A percentile compares a stretch with the other conserved stretches of the same genome.
phyloP scores from a whole-genome alignment of 1,140 invertebrate species.

The Habropoda laboriosa region DNA sequence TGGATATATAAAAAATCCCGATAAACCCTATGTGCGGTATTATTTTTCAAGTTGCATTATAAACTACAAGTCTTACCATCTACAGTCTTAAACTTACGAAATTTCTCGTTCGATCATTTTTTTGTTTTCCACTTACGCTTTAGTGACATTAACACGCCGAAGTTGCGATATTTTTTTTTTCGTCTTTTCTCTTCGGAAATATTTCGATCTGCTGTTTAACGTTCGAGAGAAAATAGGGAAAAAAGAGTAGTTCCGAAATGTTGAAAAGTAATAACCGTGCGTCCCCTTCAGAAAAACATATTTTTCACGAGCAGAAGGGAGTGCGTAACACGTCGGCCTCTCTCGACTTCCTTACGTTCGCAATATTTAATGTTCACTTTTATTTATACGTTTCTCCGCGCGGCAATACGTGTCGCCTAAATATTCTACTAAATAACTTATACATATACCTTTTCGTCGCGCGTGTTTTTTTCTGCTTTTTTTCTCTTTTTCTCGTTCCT shows the following conservation, averaged over 20 bases:
- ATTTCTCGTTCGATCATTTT: neutral
- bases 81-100: constrained; percentile 11
- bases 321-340: constrained; percentile 47
- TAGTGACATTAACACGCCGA: neutral
- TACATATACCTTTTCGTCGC: constrained; percentile 53
- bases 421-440: constrained; percentile 76
- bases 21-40: neutral
- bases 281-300: constrained; percentile 20
- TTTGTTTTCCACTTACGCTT: neutral
- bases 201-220: neutral
- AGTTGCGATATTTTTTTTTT: constrained; percentile 4
- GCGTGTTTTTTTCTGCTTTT: too few relatives aligned
- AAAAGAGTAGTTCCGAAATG: constrained; percentile 52
- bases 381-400: constrained; percentile 60
- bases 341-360: constrained; percentile 63
- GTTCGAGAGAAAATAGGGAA: neutral
- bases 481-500: constrained; percentile 54
- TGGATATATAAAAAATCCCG: constrained; percentile 35
- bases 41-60: neutral
- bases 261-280: constrained; percentile 42
- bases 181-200: neutral
- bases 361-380: constrained; percentile 52
- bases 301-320: neutral
- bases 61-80: constrained; percentile 22
- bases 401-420: constrained; percentile 63